Conservation (phyloP, 2,888 invertebrate species). For the Drosophila peninsularis region DNA sequence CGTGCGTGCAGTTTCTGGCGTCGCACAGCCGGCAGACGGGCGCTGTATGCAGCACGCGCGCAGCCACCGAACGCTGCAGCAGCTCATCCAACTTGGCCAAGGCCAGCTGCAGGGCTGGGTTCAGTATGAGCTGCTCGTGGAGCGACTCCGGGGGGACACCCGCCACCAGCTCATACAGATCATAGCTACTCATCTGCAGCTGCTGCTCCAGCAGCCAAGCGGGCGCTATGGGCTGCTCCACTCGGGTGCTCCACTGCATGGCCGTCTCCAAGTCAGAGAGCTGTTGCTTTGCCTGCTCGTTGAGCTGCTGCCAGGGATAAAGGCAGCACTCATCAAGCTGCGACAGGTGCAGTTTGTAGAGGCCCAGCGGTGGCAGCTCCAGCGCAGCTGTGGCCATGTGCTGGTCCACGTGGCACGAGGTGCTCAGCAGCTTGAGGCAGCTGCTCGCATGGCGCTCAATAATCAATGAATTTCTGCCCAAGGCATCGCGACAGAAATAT, state of each 20-base stretch:
- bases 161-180: constrained; percentile 48
- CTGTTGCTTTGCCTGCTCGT: constrained; percentile 26
- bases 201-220: constrained; percentile 37
- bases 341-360: constrained; percentile 48
- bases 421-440: constrained; percentile 63
- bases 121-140: constrained; percentile 28
- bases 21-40: constrained; percentile 53
- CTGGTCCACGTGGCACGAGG: constrained; percentile 41
- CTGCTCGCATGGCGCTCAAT: constrained; percentile 83
- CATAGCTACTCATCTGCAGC: constrained; percentile 20
- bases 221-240: constrained; percentile 40
- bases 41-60: constrained; percentile 53
- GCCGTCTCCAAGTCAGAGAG: constrained; percentile 32
- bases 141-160: constrained; percentile 21
- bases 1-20: constrained; percentile 86
- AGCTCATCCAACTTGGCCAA: constrained; percentile 36
- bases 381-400: constrained; percentile 9
- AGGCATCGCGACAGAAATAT: constrained; percentile 93
- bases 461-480: constrained; percentile 94
- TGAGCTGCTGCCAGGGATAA: constrained; percentile 54
- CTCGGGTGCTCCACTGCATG: constrained; percentile 46
- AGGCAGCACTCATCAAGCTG: constrained; percentile 37
- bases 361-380: constrained; percentile 65
- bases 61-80: constrained; percentile 48
- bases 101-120: constrained; percentile 27